phyloP scores from a whole-genome alignment of 2,888 invertebrate genomes.

The Eupithecia abbreviata region DNA sequence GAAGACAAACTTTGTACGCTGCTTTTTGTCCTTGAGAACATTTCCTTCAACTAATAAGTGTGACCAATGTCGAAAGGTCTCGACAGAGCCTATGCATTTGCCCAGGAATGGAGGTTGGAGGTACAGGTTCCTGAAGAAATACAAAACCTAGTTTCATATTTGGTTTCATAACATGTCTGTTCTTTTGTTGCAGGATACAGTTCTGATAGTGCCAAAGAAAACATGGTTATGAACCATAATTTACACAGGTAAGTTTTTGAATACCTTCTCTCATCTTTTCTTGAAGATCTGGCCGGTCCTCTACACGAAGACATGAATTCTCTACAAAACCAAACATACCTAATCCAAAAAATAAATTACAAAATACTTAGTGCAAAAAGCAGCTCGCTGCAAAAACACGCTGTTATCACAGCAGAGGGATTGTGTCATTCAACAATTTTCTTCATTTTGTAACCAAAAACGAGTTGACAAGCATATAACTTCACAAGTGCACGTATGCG shows the following conservation, averaged over 20 bases:
- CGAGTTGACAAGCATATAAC: too few species aligned
- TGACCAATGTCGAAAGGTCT: background rate
- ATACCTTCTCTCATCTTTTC: background rate
- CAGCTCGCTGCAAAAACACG: too few species aligned
- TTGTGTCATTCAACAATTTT: too few species aligned
- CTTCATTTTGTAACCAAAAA: too few species aligned
- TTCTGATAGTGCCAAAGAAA: conserved; percentile 75
- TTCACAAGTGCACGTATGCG: too few species aligned
- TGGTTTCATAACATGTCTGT: background rate
- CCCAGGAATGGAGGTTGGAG: background rate
- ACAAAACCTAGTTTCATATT: background rate
- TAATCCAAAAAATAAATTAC: too few species aligned
- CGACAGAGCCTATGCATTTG: too few species aligned
- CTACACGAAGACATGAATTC: background rate
- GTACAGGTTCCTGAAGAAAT: background rate
- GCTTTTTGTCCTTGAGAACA: background rate
- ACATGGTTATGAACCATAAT: conserved; percentile 81
- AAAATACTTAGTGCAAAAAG: too few species aligned
- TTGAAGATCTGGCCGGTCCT: background rate
- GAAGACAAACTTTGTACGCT: background rate
- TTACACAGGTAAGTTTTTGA: conserved; percentile 70
- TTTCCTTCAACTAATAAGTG: background rate
- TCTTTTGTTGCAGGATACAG: conserved; percentile 74
- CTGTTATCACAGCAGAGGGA: too few species aligned
- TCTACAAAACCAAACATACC: background rate